Base-by-base conservation (phyloP, 2,888 invertebrate genomes). In the Catocala nupta region DNA sequence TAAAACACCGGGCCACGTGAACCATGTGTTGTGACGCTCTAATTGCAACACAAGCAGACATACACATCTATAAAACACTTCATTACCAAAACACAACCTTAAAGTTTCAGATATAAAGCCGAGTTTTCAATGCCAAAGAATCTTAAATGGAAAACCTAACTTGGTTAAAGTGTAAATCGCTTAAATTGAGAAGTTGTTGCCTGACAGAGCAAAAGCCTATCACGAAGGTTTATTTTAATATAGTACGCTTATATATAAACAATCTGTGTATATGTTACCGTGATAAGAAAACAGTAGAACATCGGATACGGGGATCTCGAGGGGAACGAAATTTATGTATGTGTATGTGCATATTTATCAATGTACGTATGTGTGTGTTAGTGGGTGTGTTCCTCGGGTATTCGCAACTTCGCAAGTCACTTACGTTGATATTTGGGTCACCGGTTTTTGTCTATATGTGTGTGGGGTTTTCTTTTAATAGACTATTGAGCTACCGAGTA, bases 131-230 rank as follows among this genome's bases (percentile, higher is more conserved):
- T 58, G 43, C 43, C 58, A 53, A 5, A 47, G 33, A 11, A 42
- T 54, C 56, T 66, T 63, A 55, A 62, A 71, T 62, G 54, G 52
- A 57, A 65, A 63, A 72, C 60, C 59, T 66, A 72, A 73, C 63
- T 75, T 79, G 65, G 71, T 63, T 57, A 44, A 51, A 57, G 59
- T 65, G 71, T 74, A 77, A 78, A 77, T 75, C 71, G 75, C 54
- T 73, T 71, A 77, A 81, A 81, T 81, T 75, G 80, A 76, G 78
- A 79, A 77, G 77, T 77, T 71, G 59, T 60, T 51, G 55, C 51
- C 64, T 68, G 70, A 73, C 58, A 59, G 63, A 63, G 64, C 68
- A 55, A 56, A 70, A 56, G 63, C 65, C 68, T 68, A 68, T 57
- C 64, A 62, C 51, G 55, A 52, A 64, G 62, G 73, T 58, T 70